These are phyloP conservation scores for Bujurquina vittata DNA, from an alignment of 2,113 vertebrate species.

Conservation along the genomic window DNA sequence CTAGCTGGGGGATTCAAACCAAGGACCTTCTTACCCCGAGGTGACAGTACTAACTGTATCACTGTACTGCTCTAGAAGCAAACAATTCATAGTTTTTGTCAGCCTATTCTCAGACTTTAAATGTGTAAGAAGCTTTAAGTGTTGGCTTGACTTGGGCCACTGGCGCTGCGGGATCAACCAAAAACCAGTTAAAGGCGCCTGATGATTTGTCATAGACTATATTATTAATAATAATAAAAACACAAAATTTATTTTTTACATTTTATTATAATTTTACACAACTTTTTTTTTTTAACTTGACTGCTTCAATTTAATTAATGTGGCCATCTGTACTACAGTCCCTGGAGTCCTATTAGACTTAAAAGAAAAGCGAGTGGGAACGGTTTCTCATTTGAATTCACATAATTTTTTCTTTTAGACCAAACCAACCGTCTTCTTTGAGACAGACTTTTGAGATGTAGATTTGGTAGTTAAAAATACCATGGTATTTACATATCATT, in stretches of 20 bases:
- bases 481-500: neutral
- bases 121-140: neutral
- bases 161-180: neutral
- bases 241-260: neutral
- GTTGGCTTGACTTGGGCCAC: neutral
- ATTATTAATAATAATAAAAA: neutral
- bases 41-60: neutral
- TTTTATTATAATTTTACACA: neutral
- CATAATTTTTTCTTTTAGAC: neutral
- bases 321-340: neutral
- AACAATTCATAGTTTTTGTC: fast-evolving
- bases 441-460: neutral
- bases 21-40: neutral
- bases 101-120: neutral
- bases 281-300: neutral
- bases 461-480: neutral
- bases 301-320: neutral
- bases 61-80: neutral
- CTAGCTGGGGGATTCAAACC: too few species aligned
- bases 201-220: neutral
- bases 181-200: neutral
- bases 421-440: neutral
- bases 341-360: neutral
- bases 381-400: neutral
- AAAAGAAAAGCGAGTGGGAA: neutral